Conservation (phyloP, 1,140 invertebrate species). For the Semibalanus balanoides region DNA sequence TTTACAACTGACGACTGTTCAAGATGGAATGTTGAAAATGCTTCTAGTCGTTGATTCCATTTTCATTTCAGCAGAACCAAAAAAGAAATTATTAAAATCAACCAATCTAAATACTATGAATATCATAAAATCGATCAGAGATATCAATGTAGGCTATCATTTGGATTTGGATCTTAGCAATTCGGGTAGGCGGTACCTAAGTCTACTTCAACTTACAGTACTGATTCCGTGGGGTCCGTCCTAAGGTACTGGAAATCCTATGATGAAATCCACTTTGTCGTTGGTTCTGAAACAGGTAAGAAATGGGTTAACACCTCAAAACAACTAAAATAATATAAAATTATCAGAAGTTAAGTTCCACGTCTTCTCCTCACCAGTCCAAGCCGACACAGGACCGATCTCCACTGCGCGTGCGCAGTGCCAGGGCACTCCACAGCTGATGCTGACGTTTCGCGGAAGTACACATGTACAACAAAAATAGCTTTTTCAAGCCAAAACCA, state of each 20-base stretch:
- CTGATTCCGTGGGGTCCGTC: neutral
- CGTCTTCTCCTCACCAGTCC: neutral
- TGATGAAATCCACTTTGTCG: neutral
- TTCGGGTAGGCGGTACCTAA: too few species aligned
- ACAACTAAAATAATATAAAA: neutral
- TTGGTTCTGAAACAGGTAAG: neutral
- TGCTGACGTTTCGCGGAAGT: neutral
- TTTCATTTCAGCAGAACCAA: too few species aligned
- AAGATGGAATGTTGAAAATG: too few species aligned
- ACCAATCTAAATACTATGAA: too few species aligned
- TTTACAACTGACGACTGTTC: too few species aligned
- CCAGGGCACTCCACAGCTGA: neutral
- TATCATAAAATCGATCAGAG: too few species aligned
- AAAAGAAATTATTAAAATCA: too few species aligned
- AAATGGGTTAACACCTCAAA: neutral
- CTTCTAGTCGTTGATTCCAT: too few species aligned
- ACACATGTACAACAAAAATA: neutral
- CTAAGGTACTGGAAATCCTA: neutral
- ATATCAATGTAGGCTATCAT: too few species aligned
- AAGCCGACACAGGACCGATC: neutral
- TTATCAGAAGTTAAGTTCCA: neutral
- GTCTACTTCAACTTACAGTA: neutral
- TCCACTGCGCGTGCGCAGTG: neutral
- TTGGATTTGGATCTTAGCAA: too few species aligned
- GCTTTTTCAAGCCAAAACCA: too few species aligned